Percentiles rank a stretch among this genome's conserved stretches.
These are phyloP conservation scores for Nomada lathburiana DNA, from an alignment of 2,888 invertebrate species.

Conservation along the genomic window DNA sequence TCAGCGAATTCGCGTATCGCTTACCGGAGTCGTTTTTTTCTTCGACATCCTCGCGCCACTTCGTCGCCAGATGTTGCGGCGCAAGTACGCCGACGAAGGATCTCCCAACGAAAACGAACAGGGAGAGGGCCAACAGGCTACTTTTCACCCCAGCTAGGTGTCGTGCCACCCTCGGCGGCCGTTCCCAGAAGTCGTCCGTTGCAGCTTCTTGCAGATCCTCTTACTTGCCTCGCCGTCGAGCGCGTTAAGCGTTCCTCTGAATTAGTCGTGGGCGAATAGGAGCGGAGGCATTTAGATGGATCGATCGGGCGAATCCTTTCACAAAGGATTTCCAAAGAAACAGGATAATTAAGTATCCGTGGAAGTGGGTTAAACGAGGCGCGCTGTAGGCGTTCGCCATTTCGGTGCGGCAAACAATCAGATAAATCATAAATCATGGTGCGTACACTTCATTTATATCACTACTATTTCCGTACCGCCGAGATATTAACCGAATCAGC, in stretches of 20 bases:
- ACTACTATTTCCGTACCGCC: no score
- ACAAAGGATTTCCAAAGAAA: no score
- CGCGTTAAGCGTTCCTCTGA: neutral
- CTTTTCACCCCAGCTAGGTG: conserved; percentile 30
- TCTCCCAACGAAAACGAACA: conserved; percentile 54
- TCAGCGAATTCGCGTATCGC: conserved; percentile 70
- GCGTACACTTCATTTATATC: no score
- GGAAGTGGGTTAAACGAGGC: no score
- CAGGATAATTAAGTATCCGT: no score
- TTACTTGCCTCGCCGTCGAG: no score
- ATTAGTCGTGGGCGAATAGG: neutral
- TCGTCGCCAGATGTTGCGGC: conserved; percentile 66
- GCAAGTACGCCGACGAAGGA: conserved; percentile 68
- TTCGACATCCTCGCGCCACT: conserved; percentile 42
- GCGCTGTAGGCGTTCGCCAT: no score
- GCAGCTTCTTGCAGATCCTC: neutral
- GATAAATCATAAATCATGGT: no score
- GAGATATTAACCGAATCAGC: no score
- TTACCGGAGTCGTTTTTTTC: conserved; percentile 43
- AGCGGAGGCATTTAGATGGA: no score
- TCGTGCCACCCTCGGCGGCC: conserved; percentile 11
- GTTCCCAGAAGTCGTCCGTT: conserved; percentile 6
- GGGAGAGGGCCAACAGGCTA: conserved; percentile 19
- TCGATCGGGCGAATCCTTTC: no score
- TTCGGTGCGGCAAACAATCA: no score